These are phyloP conservation scores for Rachycentron canadum DNA, from an alignment of 2,797 vertebrate genomes.

Conservation along the genomic window DNA sequence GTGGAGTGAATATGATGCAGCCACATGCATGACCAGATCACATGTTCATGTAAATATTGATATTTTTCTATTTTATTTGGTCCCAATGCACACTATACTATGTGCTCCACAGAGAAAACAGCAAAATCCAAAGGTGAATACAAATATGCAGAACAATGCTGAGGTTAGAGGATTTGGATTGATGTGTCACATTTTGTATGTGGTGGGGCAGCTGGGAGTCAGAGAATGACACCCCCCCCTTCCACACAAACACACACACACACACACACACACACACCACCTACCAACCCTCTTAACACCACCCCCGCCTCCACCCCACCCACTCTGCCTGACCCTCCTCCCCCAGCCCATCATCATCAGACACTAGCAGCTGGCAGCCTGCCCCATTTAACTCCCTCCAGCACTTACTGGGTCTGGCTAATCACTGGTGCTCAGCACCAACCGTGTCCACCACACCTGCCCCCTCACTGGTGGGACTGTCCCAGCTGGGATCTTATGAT, in stretches of 20 bases:
- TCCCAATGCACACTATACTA: not conserved
- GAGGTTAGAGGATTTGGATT: slow-evolving; percentile 35
- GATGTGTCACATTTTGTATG: slow-evolving; percentile 62
- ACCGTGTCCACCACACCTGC: slow-evolving; percentile 87
- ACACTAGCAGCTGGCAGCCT: slow-evolving; percentile 89
- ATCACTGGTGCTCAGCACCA: slow-evolving; percentile 92
- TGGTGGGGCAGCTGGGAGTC: slow-evolving; percentile 74
- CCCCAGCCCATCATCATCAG: slow-evolving; percentile 69
- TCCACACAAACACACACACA: too few relatives aligned
- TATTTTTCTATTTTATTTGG: not conserved
- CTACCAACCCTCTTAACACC: slow-evolving; percentile 7
- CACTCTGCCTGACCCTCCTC: slow-evolving; percentile 40
- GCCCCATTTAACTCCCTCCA: slow-evolving; percentile 86
- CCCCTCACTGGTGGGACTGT: slow-evolving; percentile 90
- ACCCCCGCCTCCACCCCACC: slow-evolving; percentile 32
- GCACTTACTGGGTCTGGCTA: slow-evolving; percentile 89
- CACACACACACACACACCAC: not conserved
- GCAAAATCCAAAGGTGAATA: not conserved
- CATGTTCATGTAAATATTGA: not conserved
- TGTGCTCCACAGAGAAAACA: not conserved
- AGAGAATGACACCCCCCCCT: slow-evolving; percentile 37
- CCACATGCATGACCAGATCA: not conserved
- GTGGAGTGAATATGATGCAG: not conserved
- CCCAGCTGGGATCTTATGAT: slow-evolving; percentile 92
- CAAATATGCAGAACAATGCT: slow-evolving; percentile 15